Conservation (phyloP, 2,797 vertebrate genomes). For the Alectoris magna region DNA sequence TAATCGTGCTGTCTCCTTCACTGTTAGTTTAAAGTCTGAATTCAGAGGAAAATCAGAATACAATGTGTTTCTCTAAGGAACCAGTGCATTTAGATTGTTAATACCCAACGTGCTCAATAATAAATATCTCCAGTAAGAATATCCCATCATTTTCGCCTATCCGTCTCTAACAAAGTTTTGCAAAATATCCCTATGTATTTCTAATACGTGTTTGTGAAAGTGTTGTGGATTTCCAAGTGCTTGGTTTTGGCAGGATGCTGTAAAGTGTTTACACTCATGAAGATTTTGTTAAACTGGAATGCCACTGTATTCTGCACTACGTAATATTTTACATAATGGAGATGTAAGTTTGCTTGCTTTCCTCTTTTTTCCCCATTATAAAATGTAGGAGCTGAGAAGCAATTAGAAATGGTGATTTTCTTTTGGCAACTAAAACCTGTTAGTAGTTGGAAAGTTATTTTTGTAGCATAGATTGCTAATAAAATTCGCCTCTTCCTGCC, state of each 20-base stretch:
- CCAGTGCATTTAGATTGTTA: neutral
- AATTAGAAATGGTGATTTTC: constrained; percentile 74
- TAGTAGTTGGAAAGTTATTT: constrained; percentile 80
- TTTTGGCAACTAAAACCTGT: constrained; percentile 76
- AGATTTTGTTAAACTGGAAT: neutral
- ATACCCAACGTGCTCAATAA: fast-evolving
- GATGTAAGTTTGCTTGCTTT: constrained; percentile 15
- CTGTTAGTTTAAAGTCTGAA: constrained; percentile 13
- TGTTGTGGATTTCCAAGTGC: neutral
- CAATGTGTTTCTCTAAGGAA: neutral
- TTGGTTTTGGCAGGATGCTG: neutral
- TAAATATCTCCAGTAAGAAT: neutral
- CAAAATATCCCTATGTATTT: neutral
- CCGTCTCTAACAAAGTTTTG: neutral
- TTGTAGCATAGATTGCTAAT: constrained; percentile 76
- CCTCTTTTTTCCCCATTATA: neutral
- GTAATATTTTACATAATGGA: constrained; percentile 21
- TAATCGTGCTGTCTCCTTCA: constrained; percentile 1
- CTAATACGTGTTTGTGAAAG: neutral
- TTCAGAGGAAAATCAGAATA: constrained; percentile 2
- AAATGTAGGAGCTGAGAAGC: constrained; percentile 34
- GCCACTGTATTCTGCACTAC: neutral
- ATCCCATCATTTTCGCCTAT: neutral
- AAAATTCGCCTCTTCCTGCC: constrained; percentile 80
- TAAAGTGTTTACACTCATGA: neutral